Evolutionary conservation across 2,888 invertebrate species (phyloP).

Genomic region (Tanypteryx hageni): DNA sequence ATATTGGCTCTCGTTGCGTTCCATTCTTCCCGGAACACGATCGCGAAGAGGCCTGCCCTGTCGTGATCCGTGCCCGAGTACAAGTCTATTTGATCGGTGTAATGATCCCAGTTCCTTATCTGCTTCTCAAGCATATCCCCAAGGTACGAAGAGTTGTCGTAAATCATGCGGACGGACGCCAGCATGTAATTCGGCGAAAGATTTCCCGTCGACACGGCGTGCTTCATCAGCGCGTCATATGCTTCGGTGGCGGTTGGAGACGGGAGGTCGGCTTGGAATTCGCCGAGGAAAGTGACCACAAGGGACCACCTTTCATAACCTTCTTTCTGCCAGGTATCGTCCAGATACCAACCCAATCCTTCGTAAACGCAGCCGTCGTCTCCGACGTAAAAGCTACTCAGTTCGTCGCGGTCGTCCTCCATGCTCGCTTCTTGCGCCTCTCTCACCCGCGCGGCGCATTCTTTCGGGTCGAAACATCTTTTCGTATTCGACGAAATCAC

Average conservation of each 20-base stretch:
- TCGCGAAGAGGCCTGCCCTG: not conserved
- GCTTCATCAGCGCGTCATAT: not conserved
- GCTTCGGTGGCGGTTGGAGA: not conserved
- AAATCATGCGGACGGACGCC: not conserved
- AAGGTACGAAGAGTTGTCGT: not conserved
- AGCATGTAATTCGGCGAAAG: not conserved
- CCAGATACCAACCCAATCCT: not conserved
- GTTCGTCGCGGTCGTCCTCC: too few relatives aligned
- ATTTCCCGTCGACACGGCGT: not conserved
- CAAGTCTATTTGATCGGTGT: not conserved
- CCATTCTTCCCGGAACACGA: not conserved
- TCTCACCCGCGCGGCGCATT: too few relatives aligned
- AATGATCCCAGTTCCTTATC: not conserved
- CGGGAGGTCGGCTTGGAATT: not conserved
- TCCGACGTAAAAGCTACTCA: conserved; percentile 29
- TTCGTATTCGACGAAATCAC: too few relatives aligned
- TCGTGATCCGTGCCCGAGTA: too few relatives aligned
- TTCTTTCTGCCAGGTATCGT: not conserved
- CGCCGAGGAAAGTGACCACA: not conserved
- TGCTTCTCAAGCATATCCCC: not conserved
- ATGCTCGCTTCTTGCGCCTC: too few relatives aligned
- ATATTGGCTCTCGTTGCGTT: not conserved
- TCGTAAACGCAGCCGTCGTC: conserved; percentile 44
- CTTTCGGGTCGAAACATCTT: too few relatives aligned
- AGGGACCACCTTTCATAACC: not conserved